These are phyloP conservation scores for Chrysotoxum bicinctum DNA, from an alignment of 2,888 invertebrate species.

Conservation along the genomic window DNA sequence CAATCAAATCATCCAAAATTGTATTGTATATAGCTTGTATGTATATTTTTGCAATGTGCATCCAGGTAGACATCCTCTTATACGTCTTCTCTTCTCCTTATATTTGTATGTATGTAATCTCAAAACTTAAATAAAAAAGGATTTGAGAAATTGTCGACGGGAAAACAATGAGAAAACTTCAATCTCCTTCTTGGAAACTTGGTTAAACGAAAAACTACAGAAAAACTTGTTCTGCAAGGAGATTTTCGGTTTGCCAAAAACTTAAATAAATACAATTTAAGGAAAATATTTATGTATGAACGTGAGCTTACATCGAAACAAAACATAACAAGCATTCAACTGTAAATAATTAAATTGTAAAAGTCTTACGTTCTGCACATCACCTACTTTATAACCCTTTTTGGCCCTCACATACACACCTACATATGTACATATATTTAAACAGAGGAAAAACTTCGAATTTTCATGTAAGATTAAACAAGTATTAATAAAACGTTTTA, in stretches of 20 bases:
- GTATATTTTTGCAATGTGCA: conserved; percentile 8
- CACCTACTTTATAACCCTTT: conserved; percentile 33
- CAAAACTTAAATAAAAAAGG: conserved; percentile 60
- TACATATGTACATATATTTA: background rate
- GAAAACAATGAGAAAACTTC: conserved; percentile 67
- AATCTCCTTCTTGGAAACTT: conserved; percentile 42
- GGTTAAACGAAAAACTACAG: conserved; percentile 49
- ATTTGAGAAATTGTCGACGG: conserved; percentile 57
- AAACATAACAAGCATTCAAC: conserved; percentile 59
- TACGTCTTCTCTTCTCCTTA: too few relatives aligned
- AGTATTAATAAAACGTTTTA: conserved; percentile 61
- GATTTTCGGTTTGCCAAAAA: conserved; percentile 30
- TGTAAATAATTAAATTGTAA: conserved; percentile 71
- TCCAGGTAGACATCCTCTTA: conserved; percentile 2
- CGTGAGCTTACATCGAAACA: background rate
- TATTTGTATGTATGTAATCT: background rate
- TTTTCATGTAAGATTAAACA: conserved; percentile 46
- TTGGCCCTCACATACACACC: background rate
- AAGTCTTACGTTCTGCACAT: conserved; percentile 41
- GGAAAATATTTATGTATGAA: background rate
- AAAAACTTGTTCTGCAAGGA: conserved; percentile 46
- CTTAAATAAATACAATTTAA: background rate
- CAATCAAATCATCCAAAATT: conserved; percentile 55
- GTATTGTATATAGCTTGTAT: conserved; percentile 8
- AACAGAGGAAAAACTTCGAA: conserved; percentile 1